Conservation (phyloP, 2,797 vertebrate species). For the Pygocentrus nattereri region DNA sequence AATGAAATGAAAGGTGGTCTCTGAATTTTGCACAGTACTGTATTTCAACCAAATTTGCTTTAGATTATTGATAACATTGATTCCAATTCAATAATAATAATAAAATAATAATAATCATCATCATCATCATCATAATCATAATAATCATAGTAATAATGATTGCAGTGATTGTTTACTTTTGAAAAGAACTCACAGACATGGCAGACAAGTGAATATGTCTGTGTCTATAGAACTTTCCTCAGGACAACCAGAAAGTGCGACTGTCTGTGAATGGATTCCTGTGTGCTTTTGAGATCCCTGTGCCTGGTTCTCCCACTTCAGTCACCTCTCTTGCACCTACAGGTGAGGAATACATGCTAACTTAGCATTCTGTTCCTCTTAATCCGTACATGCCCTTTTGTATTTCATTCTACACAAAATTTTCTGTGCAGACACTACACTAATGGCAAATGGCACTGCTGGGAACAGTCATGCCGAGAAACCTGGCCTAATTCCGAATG, state of each 20-base stretch:
- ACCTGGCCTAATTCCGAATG: slow-evolving; percentile 24
- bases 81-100: too few species aligned
- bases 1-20: too few species aligned
- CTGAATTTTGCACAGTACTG: too few species aligned
- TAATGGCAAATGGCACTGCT: slow-evolving; percentile 36
- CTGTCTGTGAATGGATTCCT: slow-evolving; percentile 92
- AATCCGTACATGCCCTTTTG: neutral
- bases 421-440: slow-evolving; percentile 37
- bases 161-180: too few species aligned
- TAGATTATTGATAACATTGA: too few species aligned
- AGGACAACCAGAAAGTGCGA: slow-evolving; percentile 97
- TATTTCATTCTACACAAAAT: slow-evolving; percentile 6
- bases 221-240: slow-evolving; percentile 89
- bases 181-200: neutral
- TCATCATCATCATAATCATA: too few species aligned
- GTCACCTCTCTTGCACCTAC: slow-evolving; percentile 84
- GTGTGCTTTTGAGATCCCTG: slow-evolving; percentile 95
- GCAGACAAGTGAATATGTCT: slow-evolving; percentile 20
- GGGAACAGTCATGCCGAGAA: slow-evolving; percentile 31
- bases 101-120: too few species aligned
- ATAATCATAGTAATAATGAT: too few species aligned
- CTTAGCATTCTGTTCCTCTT: neutral
- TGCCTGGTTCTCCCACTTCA: slow-evolving; percentile 91
- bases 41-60: too few species aligned
- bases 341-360: slow-evolving; percentile 74